Evolutionary conservation across 2,888 invertebrate genomes (phyloP).

Genomic region (Xylocampa areola): DNA sequence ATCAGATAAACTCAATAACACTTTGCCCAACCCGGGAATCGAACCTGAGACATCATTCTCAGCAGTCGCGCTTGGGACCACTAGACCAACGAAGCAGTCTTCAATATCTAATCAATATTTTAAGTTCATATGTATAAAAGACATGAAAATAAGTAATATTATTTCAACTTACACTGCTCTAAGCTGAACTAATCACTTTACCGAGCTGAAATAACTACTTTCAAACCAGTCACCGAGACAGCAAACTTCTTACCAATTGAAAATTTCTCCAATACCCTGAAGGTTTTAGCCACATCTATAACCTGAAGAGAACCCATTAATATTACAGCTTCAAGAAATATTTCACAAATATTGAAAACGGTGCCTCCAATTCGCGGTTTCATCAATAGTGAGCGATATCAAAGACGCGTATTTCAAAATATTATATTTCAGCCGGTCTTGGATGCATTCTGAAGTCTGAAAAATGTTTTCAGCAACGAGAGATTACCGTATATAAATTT

Average conservation of each 20-base stretch:
- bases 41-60: no score
- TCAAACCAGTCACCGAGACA: conserved; percentile 1
- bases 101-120: no score
- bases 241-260: neutral
- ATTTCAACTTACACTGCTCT: no score
- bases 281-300: conserved; percentile 35
- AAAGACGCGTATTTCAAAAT: conserved; percentile 68
- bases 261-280: conserved; percentile 27
- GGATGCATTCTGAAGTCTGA: conserved; percentile 57
- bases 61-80: no score
- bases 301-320: conserved; percentile 67
- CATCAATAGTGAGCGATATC: conserved; percentile 60
- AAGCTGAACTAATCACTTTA: neutral
- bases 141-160: no score
- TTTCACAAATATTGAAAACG: conserved; percentile 71
- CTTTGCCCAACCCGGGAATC: no score
- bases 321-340: conserved; percentile 67
- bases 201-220: neutral
- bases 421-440: conserved; percentile 57
- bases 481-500: conserved; percentile 58
- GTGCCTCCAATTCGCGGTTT: conserved; percentile 63
- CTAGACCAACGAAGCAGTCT: no score
- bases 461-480: conserved; percentile 63
- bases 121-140: no score
- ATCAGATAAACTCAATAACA: no score